Percentiles rank a stretch among this genome's conserved stretches.
These are phyloP conservation scores for Microctonus brassicae DNA, from an alignment of 2,888 invertebrate genomes.

Conservation along the genomic window DNA sequence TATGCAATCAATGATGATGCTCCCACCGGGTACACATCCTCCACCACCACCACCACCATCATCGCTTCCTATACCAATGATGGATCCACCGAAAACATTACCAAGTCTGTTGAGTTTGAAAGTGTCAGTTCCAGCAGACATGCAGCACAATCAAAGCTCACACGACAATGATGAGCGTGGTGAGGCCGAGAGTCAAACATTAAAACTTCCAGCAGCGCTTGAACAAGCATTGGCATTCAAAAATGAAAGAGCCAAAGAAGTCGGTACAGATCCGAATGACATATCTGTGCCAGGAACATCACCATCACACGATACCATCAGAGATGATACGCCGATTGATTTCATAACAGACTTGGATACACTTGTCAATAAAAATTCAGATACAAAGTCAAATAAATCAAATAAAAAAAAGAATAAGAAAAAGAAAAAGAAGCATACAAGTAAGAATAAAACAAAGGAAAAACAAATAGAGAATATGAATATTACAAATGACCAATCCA, in stretches of 20 bases:
- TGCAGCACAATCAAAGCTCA: constrained; percentile 56
- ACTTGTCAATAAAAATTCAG: constrained; percentile 57
- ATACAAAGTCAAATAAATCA: constrained; percentile 58
- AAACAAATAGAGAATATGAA: constrained; percentile 61
- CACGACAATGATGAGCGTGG: constrained; percentile 48
- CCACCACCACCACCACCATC: constrained; percentile 27
- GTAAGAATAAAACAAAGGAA: constrained; percentile 56
- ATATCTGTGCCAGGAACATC: constrained; percentile 48
- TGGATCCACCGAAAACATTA: constrained; percentile 66
- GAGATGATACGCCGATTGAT: constrained; percentile 44
- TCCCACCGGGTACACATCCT: constrained; percentile 45
- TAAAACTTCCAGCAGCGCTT: constrained; percentile 82
- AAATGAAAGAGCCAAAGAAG: constrained; percentile 86
- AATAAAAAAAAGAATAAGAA: constrained; percentile 68
- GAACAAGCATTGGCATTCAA: constrained; percentile 92
- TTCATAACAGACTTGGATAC: constrained; percentile 49
- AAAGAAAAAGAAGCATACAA: constrained; percentile 74
- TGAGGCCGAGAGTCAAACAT: constrained; percentile 67
- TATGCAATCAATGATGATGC: constrained; percentile 42
- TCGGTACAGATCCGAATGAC: constrained; percentile 74
- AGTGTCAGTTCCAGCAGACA: constrained; percentile 77
- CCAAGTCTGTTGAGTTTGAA: constrained; percentile 77
- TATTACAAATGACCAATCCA: constrained; percentile 55
- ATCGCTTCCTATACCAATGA: constrained; percentile 34
- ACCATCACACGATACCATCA: constrained; percentile 37